Evolutionary conservation across 1,140 invertebrate species (phyloP).

Genomic region (Macrostomum lignano): DNA sequence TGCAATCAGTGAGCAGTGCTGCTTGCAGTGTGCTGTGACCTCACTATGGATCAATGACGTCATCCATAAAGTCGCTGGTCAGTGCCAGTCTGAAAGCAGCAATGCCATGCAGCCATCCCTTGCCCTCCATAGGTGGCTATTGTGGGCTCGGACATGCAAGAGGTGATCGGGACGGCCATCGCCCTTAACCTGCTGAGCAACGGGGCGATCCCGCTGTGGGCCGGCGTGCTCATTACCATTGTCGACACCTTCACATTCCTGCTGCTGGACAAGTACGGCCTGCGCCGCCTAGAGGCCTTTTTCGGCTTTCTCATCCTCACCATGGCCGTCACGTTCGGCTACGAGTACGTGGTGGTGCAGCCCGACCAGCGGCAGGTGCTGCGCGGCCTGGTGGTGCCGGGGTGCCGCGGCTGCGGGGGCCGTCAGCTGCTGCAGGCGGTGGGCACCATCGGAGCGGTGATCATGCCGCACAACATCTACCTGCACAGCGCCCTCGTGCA

Average conservation of each 20-base stretch:
- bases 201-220: constrained; percentile 51
- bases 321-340: constrained; percentile 66
- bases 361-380: constrained; percentile 43
- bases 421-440: constrained; percentile 47
- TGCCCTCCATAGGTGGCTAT: too few relatives aligned
- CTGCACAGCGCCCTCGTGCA: constrained; percentile 58
- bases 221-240: constrained; percentile 56
- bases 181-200: constrained; percentile 46
- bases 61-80: too few relatives aligned
- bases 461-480: constrained; percentile 85
- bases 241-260: constrained; percentile 72
- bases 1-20: too few relatives aligned
- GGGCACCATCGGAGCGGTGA: constrained; percentile 63
- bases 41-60: too few relatives aligned
- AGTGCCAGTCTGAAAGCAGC: neutral
- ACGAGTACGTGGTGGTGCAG: constrained; percentile 43
- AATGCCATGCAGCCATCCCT: too few relatives aligned
- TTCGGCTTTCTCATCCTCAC: constrained; percentile 52
- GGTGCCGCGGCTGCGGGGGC: constrained; percentile 41
- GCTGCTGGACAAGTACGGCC: constrained; percentile 59
- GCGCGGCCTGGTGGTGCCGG: constrained; percentile 51
- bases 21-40: too few relatives aligned
- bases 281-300: constrained; percentile 57
- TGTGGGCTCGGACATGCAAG: constrained; percentile 67
- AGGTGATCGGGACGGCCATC: constrained; percentile 64